Evolutionary conservation across 2,797 vertebrate genomes (phyloP), one percentile per base, ranked within the genome.

Genomic region (Alosa sapidissima): DNA sequence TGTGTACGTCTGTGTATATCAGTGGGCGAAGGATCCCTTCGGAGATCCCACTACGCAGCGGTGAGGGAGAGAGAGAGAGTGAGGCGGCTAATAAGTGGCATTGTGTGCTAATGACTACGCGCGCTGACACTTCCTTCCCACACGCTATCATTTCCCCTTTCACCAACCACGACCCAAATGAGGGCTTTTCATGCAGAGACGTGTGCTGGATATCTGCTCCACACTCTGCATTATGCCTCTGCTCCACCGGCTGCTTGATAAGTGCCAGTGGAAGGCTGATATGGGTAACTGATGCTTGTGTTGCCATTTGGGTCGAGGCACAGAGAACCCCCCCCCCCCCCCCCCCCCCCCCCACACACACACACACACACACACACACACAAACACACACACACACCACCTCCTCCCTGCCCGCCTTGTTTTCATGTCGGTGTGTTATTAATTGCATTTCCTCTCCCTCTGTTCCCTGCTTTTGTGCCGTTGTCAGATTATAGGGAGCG

Each of bases 61-160:
- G 3, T 8, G 19, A 7, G 36, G 41, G 36, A 78, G 72, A n/a
- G 45, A 41, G 36, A 78, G 72, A n/a, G 45, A 41, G 82, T 11
- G 33, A 47, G 82, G 36, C 2, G 72, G 1, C 41, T 78, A 78
- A 78, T 78, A 21, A 78, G 9, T 41, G 72, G 5, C 72, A 78
- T 78, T 78, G 72, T 78, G 36, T 47, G 6, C 72, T 78, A 78
- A 78, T 78, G 36, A 78, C 72, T 78, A 78, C 41, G 41, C 36
- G 41, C 41, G 21, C 13, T 78, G 72, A 78, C 72, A 78, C 36
- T 47, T 78, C 72, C 72, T 41, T 78, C 72, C 72, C 72, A 78
- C 72, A 75, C 33, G 36, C 33, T 41, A 75, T 75, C 41, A 78
- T 21, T 78, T 47, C 36, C 16, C 41, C 72, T 78, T 21, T 78